phyloP scores from a whole-genome alignment of 2,113 vertebrate genomes.

The Cyanoliseus patagonus region DNA sequence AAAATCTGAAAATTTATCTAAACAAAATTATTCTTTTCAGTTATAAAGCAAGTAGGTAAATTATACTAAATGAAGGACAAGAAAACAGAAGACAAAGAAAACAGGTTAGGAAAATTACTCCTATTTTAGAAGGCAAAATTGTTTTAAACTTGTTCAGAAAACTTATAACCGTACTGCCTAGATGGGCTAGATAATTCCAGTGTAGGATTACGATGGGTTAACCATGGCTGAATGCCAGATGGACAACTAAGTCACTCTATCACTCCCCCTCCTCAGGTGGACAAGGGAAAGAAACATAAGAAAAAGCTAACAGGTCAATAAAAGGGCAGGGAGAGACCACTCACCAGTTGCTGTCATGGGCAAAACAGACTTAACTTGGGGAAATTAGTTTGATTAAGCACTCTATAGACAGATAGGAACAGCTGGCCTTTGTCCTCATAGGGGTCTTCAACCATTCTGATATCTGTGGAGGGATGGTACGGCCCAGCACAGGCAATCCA shows the following conservation, averaged over 20 bases:
- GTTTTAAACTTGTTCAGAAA: neutral
- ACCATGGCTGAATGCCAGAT: neutral
- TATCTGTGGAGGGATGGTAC: neutral
- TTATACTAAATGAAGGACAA: neutral
- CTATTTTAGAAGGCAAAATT: neutral
- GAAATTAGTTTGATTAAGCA: neutral
- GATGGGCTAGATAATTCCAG: neutral
- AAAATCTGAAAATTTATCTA: neutral
- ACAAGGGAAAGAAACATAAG: neutral
- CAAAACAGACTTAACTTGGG: neutral
- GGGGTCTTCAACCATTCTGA: neutral
- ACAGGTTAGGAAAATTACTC: neutral
- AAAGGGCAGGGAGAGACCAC: neutral
- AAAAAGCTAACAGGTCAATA: neutral
- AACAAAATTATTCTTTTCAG: neutral
- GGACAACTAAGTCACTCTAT: rapidly evolving
- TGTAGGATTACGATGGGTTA: neutral
- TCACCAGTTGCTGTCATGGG: neutral
- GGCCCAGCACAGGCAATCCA: neutral
- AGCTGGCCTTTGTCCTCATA: neutral
- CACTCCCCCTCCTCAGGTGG: neutral
- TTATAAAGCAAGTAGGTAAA: neutral
- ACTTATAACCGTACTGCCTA: neutral
- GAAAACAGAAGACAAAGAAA: neutral
- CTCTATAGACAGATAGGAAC: neutral